These are phyloP conservation scores for Holotrichia oblita DNA, from an alignment of 1,140 invertebrate genomes.

Conservation along the genomic window DNA sequence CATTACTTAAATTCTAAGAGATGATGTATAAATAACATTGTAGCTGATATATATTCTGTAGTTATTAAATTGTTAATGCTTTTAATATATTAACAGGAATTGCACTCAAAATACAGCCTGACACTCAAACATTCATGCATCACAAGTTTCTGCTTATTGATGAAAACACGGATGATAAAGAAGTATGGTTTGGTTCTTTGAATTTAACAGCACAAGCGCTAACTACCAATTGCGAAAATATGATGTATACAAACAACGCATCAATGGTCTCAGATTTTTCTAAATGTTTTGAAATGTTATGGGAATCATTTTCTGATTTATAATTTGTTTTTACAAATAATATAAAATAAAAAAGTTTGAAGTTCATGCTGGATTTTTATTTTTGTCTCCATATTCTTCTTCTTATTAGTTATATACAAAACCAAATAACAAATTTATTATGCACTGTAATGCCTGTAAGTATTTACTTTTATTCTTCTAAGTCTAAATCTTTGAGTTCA, in stretches of 20 bases:
- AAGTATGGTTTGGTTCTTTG: slow-evolving; percentile 54
- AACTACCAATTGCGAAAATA: slow-evolving; percentile 51
- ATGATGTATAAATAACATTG: too few relatives aligned
- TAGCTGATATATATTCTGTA: too few relatives aligned
- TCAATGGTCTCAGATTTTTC: slow-evolving; percentile 49
- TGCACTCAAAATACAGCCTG: slow-evolving; percentile 45
- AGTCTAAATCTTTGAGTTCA: slow-evolving; percentile 79
- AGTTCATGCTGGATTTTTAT: slow-evolving; percentile 16
- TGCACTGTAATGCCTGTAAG: not conserved
- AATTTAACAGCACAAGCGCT: slow-evolving; percentile 54
- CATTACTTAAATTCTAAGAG: too few relatives aligned
- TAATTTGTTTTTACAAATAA: not conserved
- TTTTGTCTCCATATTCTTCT: not conserved
- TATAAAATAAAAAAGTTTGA: not conserved
- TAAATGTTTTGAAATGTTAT: slow-evolving; percentile 55
- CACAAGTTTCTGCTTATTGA: slow-evolving; percentile 57
- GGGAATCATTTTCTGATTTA: slow-evolving; percentile 44
- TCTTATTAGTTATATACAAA: slow-evolving; percentile 27
- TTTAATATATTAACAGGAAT: slow-evolving; percentile 46
- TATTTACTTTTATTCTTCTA: slow-evolving; percentile 65
- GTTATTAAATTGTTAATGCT: too few relatives aligned
- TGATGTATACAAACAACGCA: slow-evolving; percentile 52
- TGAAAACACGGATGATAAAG: slow-evolving; percentile 45
- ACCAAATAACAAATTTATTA: slow-evolving; percentile 14
- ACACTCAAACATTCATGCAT: slow-evolving; percentile 50